phyloP scores from a whole-genome alignment of 2,113 vertebrate genomes.

The Pluvialis apricaria region DNA sequence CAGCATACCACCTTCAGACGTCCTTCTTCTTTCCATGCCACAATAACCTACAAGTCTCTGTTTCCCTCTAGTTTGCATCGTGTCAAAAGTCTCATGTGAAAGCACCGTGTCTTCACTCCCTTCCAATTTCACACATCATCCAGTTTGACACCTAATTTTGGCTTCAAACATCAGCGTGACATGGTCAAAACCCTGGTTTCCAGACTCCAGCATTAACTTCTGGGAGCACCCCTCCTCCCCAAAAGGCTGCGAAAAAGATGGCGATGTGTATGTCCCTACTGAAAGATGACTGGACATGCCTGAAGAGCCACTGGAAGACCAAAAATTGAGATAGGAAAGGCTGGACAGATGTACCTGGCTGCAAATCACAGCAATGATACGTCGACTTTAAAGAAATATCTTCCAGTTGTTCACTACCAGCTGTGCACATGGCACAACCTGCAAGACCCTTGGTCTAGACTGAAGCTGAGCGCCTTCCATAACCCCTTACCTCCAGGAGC shows the following conservation, averaged over 20 bases:
- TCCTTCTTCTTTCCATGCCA: background rate
- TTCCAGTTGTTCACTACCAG: background rate
- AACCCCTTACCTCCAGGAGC: background rate
- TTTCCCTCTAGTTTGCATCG: background rate
- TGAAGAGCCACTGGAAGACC: background rate
- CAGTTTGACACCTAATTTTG: background rate
- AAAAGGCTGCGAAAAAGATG: background rate
- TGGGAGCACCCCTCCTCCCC: background rate
- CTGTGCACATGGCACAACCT: background rate
- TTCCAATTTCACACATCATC: background rate
- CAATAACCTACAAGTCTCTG: background rate
- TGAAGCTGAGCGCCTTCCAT: background rate
- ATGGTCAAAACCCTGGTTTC: background rate
- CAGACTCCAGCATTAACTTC: background rate
- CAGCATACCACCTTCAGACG: background rate
- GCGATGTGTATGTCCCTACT: background rate
- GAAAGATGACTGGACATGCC: background rate
- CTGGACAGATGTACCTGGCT: background rate
- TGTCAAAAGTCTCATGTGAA: background rate
- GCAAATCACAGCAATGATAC: background rate
- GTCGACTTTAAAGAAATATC: background rate
- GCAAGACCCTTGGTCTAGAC: background rate
- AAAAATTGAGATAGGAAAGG: background rate
- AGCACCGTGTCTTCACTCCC: background rate
- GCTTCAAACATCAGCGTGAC: background rate